A percentile compares a stretch with the other conserved stretches of the same genome.
Evolutionary conservation across 2,888 invertebrate species (phyloP).

Genomic region (Meta bourneti): DNA sequence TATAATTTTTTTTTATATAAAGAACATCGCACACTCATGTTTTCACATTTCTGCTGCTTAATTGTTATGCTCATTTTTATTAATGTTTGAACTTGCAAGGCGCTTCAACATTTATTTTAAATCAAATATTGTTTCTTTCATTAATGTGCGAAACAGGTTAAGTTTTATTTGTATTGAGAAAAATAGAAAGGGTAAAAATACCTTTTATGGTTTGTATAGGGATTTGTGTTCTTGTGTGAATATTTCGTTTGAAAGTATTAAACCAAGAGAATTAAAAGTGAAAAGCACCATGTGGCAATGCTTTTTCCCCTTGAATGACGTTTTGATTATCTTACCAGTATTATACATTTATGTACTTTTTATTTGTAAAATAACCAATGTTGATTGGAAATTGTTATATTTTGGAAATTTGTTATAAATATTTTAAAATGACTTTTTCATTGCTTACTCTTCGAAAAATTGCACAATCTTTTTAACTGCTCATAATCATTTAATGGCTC

Average conservation of each 20-base stretch:
- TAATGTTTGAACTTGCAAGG: not conserved
- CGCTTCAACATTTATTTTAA: not conserved
- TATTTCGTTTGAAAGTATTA: not conserved
- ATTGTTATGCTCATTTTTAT: not conserved
- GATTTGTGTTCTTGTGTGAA: not conserved
- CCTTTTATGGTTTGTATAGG: no score
- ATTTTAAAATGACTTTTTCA: constrained; percentile 10
- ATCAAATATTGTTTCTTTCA: no score
- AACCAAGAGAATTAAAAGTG: not conserved
- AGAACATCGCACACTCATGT: no score
- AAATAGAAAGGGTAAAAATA: not conserved
- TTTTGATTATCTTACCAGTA: constrained; percentile 51
- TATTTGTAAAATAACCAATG: constrained; percentile 50
- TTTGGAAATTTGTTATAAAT: constrained; percentile 59
- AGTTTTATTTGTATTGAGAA: not conserved
- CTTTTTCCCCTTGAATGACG: not conserved
- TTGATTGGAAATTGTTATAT: constrained; percentile 57
- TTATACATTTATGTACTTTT: constrained; percentile 50
- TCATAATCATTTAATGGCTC: no score
- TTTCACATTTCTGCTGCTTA: not conserved
- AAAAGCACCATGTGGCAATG: not conserved
- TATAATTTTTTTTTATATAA: no score
- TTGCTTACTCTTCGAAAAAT: not conserved
- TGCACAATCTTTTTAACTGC: no score
- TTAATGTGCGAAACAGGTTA: no score